A percentile compares a stretch with the other conserved stretches of the same genome.
Conservation (phyloP, 2,113 vertebrate species). For the Ivindomyrus marchei region DNA sequence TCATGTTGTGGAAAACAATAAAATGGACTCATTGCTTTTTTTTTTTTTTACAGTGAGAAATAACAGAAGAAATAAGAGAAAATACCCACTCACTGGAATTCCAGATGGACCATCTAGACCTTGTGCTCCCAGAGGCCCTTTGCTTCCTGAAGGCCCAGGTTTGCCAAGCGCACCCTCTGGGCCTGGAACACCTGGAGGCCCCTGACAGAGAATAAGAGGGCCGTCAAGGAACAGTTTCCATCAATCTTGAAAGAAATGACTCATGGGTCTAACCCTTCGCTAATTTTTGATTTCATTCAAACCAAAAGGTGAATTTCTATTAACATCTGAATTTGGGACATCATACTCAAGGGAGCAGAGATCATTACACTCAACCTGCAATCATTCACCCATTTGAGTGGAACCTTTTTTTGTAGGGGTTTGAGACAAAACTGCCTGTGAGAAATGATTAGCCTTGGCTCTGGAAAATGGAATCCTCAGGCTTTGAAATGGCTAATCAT, state of each 20-base stretch:
- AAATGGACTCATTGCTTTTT: not conserved
- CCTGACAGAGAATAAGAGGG: constrained; percentile 48
- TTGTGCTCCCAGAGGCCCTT: constrained; percentile 51
- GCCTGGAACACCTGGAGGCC: constrained; percentile 59
- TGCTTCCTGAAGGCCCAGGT: constrained; percentile 60
- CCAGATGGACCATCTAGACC: constrained; percentile 61
- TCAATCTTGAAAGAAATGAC: not conserved
- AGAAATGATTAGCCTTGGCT: not conserved
- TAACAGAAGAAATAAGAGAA: not conserved
- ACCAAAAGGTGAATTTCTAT: not conserved
- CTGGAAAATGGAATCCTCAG: not conserved
- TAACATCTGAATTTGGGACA: not conserved
- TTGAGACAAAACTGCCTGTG: not conserved
- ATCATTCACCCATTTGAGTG: not conserved
- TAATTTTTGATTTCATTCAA: not conserved
- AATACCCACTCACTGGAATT: constrained; percentile 67
- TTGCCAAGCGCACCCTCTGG: constrained; percentile 58
- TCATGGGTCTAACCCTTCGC: not conserved
- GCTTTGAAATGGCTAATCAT: not conserved
- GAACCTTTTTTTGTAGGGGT: not conserved
- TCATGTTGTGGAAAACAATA: not conserved
- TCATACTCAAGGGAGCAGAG: not conserved
- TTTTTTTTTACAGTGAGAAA: constrained; percentile 5
- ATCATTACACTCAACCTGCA: not conserved
- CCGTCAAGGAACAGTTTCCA: not conserved